Base-by-base conservation (phyloP, 1,140 invertebrate genomes). In the Cecropterus lyciades region DNA sequence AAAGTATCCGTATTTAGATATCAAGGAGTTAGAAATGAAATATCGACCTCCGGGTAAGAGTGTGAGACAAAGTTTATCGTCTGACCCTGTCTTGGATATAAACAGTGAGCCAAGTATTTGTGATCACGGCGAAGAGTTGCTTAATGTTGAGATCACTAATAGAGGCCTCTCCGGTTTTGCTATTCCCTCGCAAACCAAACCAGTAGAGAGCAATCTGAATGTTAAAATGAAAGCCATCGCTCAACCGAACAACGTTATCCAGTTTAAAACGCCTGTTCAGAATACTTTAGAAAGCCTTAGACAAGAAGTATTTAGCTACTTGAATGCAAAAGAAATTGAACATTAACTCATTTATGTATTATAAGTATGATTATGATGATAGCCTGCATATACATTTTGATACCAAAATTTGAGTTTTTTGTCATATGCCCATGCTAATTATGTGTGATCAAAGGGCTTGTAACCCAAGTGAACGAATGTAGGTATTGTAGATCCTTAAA, bases 1-100 rank as follows among this genome's bases (percentile, higher is more conserved):
- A 59, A 91, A 91, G 56, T 83, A 89, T 77, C 89, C 89, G 0
- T 91, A 84, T 67, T 72, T 91, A 51, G 89, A 91, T 52, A 15
- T 84, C 20, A 84, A 85, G 37, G 86, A 89, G 37, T 69, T 89
- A 8, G 85, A 88, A 69, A 69, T 79, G 37, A 84, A 86, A 68
- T 85, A 77, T 51, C 77, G 75, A 40, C 82, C 82, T 10, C 67
- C 74, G 6, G 65, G 64, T 11, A 86, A 89, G 70, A 81, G 81
- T 59, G 53, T 16, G 8, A 77, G 82, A 46, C 80, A 87, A 45
- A 88, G 76, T 64, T 46, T 72, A 11, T 77, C 67, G 15, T 72
- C 77, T 49, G 72, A 72, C 10, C 15, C 72, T 10, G 70, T 66
- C 33, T 15, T 62, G 13, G 69, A 71, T 46, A 49, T 79, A 11